A percentile compares a stretch with the other conserved stretches of the same genome.
phyloP scores from a whole-genome alignment of 2,888 invertebrate species.

The Coenonympha glycerion region DNA sequence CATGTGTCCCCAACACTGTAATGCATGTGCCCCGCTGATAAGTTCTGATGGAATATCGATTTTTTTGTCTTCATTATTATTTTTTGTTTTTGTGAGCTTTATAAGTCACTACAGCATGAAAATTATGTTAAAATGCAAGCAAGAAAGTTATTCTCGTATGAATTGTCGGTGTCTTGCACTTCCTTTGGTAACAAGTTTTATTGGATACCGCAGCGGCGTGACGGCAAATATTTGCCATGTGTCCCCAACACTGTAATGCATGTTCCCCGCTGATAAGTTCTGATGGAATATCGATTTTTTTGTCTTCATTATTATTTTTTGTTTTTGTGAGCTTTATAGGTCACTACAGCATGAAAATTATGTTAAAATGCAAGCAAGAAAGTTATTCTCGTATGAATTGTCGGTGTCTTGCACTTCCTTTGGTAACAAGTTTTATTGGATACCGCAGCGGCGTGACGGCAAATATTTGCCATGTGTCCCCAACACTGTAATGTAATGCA shows the following conservation, averaged over 20 bases:
- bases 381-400: no score
- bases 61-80: no score
- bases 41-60: conserved; percentile 10
- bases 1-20: conserved; percentile 29
- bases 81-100: no score
- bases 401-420: conserved; percentile 2
- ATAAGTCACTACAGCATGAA: no score
- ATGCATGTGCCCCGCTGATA: conserved; percentile 11
- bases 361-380: no score
- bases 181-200: conserved; percentile 26
- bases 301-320: no score
- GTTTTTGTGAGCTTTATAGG: no score
- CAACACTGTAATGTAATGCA: conserved; percentile 7
- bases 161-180: neutral
- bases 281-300: conserved; percentile 12
- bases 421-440: conserved; percentile 28
- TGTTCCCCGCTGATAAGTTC: conserved; percentile 9
- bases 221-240: conserved; percentile 31
- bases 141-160: neutral
- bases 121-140: no score
- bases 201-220: conserved; percentile 25
- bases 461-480: conserved; percentile 32
- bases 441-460: no score
- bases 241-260: conserved; percentile 18
- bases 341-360: no score